phyloP scores from a whole-genome alignment of 2,888 invertebrate genomes.

The Megastigmus dorsalis region DNA sequence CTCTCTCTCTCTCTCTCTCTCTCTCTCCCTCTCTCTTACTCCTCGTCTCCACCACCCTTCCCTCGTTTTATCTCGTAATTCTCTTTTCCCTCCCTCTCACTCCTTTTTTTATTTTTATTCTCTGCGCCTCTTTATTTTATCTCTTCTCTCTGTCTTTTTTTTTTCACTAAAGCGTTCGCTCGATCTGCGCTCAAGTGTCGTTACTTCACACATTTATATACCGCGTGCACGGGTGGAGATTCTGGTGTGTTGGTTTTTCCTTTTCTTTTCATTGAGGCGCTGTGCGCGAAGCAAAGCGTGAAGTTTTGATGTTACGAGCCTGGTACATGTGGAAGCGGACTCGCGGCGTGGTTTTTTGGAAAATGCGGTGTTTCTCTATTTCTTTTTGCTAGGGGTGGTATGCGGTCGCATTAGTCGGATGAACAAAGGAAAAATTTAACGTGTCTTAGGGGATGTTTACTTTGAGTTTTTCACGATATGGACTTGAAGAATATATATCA shows the following conservation, averaged over 20 bases:
- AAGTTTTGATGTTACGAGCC: constrained; percentile 11
- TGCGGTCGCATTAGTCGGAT: too few relatives aligned
- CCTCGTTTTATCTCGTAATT: too few relatives aligned
- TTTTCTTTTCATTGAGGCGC: neutral
- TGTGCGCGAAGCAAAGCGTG: neutral
- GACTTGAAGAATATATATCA: too few relatives aligned
- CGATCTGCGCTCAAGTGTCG: constrained; percentile 39
- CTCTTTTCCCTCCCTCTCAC: neutral
- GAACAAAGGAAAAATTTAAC: too few relatives aligned
- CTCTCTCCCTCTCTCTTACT: neutral
- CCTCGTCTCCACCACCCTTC: neutral
- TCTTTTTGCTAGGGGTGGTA: neutral
- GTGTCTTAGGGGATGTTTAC: too few relatives aligned
- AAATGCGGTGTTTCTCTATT: neutral
- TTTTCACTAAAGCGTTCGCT: constrained; percentile 15
- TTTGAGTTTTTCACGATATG: too few relatives aligned
- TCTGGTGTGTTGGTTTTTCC: neutral
- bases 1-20: neutral
- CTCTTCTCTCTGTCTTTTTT: neutral
- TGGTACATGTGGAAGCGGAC: neutral
- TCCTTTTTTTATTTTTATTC: constrained; percentile 3
- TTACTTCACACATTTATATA: constrained; percentile 41
- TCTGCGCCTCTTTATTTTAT: constrained; percentile 20
- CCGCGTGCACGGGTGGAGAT: neutral
- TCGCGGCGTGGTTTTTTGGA: neutral